Evolutionary conservation across 2,113 vertebrate species (phyloP), one percentile per base, ranked within the genome.

Genomic region (Sylvilagus bachmani): DNA sequence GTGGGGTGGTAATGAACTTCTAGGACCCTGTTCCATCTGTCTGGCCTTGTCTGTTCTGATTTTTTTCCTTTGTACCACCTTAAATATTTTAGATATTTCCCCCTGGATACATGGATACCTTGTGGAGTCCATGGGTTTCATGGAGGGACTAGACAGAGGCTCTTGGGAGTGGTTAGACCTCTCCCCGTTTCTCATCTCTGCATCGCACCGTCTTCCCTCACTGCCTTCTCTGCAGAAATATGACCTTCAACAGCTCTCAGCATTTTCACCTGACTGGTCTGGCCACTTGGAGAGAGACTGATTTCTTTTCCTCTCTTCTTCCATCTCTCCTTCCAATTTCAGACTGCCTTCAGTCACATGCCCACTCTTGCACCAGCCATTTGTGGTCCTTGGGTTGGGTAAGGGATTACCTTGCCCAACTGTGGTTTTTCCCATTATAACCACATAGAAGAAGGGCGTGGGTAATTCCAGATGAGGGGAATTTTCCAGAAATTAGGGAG

Each of bases 21-120:
- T 66, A 66, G 79, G 31, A 31, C 79, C 13, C 11, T 19, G 22
- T 33, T 12, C 25, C 9, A 80, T 58, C 75, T 44, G 8, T 82
- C 38, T 79, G 67, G 24, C 21, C 24, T 36, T 92, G 66, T 44
- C 33, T 36, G 33, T 53, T 51, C 27, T 85, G 78, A 33, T 31
- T 84, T 78, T 17, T 61, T 66, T 55, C 1, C 51, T 31, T 70
- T 51, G 11, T 79, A 21, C 36, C 24, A 51, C 22, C 16, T 44
- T 86, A 74, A 95, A 25, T 78, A 73, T 93, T 91, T 91, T 74
- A n/a, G 61, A n/a, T 79, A 61, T 80, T 74, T 70, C 66, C 21
- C 11, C 24, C 38, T 38, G 24, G n/a, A 89, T n/a, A 16, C 44
- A 0, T 38, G 36, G 24, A 10, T 38, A 31, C 62, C 49, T 92